phyloP scores from a whole-genome alignment of 2,888 invertebrate species.

The Blastobasis lacticolella region DNA sequence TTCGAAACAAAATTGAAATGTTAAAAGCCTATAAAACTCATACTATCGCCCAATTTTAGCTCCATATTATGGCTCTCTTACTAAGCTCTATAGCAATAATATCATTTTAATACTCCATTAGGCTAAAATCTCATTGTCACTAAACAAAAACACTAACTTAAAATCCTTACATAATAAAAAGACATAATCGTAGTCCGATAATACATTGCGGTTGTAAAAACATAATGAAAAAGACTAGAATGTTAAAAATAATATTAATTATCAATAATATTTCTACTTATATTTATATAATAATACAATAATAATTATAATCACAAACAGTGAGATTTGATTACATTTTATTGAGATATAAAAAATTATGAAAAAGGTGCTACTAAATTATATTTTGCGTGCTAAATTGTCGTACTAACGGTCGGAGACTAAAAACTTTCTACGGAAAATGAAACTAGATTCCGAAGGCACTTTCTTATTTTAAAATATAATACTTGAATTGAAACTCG shows the following conservation, averaged over 20 bases:
- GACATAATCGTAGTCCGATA: slow-evolving; percentile 36
- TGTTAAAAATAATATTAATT: slow-evolving; percentile 49
- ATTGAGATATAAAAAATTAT: not conserved
- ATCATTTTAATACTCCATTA: slow-evolving; percentile 3
- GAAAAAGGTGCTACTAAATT: not conserved
- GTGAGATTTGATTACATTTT: slow-evolving; percentile 18
- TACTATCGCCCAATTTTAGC: too few relatives aligned
- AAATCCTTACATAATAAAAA: slow-evolving; percentile 18
- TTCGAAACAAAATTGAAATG: too few relatives aligned
- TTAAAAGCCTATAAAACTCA: too few relatives aligned
- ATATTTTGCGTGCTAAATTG: not conserved
- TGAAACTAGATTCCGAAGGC: too few relatives aligned
- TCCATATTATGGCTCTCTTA: too few relatives aligned
- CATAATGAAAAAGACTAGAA: slow-evolving; percentile 63
- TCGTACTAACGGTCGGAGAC: not conserved
- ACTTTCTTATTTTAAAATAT: too few relatives aligned
- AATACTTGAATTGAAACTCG: too few relatives aligned
- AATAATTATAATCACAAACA: slow-evolving; percentile 26
- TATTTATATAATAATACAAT: slow-evolving; percentile 13
- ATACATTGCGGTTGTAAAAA: slow-evolving; percentile 53
- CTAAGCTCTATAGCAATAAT: too few relatives aligned
- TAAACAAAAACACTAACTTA: slow-evolving; percentile 20
- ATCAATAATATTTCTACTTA: slow-evolving; percentile 25
- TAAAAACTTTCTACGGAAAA: not conserved
- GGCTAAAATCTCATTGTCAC: slow-evolving; percentile 28